These are phyloP conservation scores for Calidris pygmaea DNA, from an alignment of 2,113 vertebrate genomes.

Conservation along the genomic window DNA sequence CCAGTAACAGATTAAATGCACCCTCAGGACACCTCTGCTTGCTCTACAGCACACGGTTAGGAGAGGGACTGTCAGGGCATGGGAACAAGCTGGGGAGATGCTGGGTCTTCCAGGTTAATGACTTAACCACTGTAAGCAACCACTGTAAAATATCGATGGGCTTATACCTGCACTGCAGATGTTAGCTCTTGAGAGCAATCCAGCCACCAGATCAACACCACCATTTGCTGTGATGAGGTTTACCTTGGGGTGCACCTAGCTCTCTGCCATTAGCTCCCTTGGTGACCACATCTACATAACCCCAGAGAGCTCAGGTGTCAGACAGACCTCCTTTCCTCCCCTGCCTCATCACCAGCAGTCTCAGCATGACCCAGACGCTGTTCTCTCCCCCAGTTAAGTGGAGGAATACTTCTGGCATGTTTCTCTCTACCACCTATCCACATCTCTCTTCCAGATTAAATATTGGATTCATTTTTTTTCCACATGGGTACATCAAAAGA, in stretches of 20 bases:
- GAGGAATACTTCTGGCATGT: background rate
- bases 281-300: accelerated
- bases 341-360: background rate
- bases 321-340: background rate
- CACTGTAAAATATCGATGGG: background rate
- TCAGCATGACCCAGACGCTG: background rate
- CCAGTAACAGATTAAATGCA: background rate
- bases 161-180: background rate
- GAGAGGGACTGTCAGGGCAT: background rate
- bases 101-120: background rate
- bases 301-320: background rate
- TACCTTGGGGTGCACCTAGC: accelerated
- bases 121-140: background rate
- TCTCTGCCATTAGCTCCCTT: background rate
- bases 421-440: background rate
- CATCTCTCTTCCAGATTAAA: background rate
- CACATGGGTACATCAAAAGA: accelerated
- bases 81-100: background rate
- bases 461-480: accelerated
- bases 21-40: accelerated
- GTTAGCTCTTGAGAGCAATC: background rate
- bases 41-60: accelerated
- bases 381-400: background rate
- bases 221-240: background rate
- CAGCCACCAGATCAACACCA: background rate